Percentiles rank a stretch among this genome's conserved stretches.
Conservation (phyloP, 1,140 invertebrate genomes). For the Leptopilina boulardi region DNA sequence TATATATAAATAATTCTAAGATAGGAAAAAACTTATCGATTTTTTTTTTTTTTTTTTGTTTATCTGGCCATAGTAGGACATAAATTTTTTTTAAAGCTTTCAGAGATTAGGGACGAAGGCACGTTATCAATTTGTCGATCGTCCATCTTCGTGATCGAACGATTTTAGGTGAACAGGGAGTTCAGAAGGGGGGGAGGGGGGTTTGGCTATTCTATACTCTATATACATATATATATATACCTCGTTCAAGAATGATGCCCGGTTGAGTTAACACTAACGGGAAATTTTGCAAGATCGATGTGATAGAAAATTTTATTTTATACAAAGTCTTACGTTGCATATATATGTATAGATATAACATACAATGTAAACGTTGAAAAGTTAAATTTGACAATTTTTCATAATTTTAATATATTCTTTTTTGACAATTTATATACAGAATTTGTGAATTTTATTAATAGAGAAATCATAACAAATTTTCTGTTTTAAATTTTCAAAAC, state of each 20-base stretch:
- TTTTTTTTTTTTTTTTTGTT: not conserved
- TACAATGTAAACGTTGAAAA: not conserved
- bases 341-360: no score
- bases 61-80: not conserved
- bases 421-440: no score
- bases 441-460: no score
- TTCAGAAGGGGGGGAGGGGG: no score
- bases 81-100: slow-evolving; percentile 30
- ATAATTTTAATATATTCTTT: no score
- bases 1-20: not conserved
- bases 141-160: slow-evolving; percentile 31
- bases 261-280: not conserved
- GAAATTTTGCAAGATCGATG: not conserved
- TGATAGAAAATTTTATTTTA: not conserved
- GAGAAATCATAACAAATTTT: no score
- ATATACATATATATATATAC: no score
- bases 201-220: slow-evolving; percentile 7
- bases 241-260: not conserved
- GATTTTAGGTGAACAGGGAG: no score
- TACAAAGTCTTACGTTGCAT: not conserved
- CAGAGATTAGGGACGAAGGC: slow-evolving; percentile 4
- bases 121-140: slow-evolving; percentile 24
- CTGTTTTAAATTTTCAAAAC: no score
- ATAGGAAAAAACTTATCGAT: not conserved
- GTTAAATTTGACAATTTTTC: no score